A percentile compares a stretch with the other conserved stretches of the same genome.
Evolutionary conservation across 2,888 invertebrate species (phyloP).

Genomic region (Acanthosoma haemorrhoidale): DNA sequence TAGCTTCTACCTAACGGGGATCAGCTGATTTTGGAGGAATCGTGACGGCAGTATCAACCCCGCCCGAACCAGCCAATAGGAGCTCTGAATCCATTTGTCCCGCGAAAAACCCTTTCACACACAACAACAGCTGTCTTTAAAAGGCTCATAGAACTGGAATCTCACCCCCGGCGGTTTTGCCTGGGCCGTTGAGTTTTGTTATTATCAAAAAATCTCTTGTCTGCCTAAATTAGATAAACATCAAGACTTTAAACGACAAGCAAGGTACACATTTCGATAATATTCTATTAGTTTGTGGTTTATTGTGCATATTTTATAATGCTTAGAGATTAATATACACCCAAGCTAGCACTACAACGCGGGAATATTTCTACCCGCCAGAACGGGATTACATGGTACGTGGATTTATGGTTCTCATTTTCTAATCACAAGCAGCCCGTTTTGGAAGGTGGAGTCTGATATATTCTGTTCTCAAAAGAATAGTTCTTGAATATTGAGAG

Average conservation of each 20-base stretch:
- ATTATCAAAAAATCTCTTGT: too few relatives aligned
- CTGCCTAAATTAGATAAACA: too few relatives aligned
- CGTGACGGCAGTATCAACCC: constrained; percentile 7
- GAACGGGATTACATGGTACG: constrained; percentile 13
- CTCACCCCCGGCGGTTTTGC: not conserved
- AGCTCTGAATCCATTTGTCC: not conserved
- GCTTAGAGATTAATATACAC: not conserved
- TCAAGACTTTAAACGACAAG: too few relatives aligned
- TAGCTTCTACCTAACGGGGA: not conserved
- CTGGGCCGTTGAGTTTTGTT: not conserved
- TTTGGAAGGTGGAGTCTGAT: not conserved
- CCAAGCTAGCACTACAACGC: not conserved
- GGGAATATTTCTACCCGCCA: constrained; percentile 16
- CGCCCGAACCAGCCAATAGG: constrained; percentile 24
- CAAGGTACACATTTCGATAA: too few relatives aligned
- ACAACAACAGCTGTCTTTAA: constrained; percentile 20
- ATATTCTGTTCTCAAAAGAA: not conserved
- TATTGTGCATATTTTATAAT: too few relatives aligned
- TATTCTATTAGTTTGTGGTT: too few relatives aligned
- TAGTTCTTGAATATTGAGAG: not conserved
- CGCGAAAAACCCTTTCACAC: constrained; percentile 13
- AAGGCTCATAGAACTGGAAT: constrained; percentile 9
- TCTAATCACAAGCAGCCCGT: not conserved
- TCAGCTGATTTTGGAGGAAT: constrained; percentile 2
- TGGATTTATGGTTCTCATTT: not conserved